A percentile compares a stretch with the other conserved stretches of the same genome.
Evolutionary conservation across 1,140 invertebrate genomes (phyloP).

Genomic region (Lanistes nyassanus): DNA sequence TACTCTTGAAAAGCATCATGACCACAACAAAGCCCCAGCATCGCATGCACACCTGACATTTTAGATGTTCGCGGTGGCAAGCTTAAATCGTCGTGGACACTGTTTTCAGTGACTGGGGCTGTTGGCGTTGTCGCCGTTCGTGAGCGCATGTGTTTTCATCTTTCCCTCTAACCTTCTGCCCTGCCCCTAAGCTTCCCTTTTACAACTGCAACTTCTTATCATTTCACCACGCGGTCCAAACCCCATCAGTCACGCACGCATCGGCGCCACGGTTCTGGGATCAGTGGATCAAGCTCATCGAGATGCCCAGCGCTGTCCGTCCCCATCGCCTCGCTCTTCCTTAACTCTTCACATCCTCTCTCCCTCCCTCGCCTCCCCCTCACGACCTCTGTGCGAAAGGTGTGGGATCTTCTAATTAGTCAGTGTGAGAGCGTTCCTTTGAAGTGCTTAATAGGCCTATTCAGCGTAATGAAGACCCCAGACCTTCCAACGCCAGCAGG

Average conservation of each 20-base stretch:
- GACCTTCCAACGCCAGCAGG: background rate
- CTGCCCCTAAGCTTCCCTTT: background rate
- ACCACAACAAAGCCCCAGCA: too few relatives aligned
- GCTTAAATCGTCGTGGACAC: too few relatives aligned
- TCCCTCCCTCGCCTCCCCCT: background rate
- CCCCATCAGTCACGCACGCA: background rate
- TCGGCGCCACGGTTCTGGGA: background rate
- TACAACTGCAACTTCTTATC: background rate
- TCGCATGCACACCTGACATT: too few relatives aligned
- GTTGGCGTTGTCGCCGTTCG: too few relatives aligned
- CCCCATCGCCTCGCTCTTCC: background rate
- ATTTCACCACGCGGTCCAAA: background rate
- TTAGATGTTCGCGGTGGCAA: too few relatives aligned
- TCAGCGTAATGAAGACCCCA: constrained; percentile 5
- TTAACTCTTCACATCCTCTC: background rate
- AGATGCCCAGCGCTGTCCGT: too few relatives aligned
- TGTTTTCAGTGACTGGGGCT: too few relatives aligned
- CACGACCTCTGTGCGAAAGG: background rate
- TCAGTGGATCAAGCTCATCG: constrained; percentile 3
- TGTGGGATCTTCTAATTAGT: constrained; percentile 9
- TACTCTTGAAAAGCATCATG: too few relatives aligned
- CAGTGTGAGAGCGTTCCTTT: background rate
- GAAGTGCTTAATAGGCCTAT: constrained; percentile 6
- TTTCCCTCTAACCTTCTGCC: background rate
- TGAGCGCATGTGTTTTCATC: background rate